phyloP scores from a whole-genome alignment of 2,888 invertebrate species.

The Eledona agricola region DNA sequence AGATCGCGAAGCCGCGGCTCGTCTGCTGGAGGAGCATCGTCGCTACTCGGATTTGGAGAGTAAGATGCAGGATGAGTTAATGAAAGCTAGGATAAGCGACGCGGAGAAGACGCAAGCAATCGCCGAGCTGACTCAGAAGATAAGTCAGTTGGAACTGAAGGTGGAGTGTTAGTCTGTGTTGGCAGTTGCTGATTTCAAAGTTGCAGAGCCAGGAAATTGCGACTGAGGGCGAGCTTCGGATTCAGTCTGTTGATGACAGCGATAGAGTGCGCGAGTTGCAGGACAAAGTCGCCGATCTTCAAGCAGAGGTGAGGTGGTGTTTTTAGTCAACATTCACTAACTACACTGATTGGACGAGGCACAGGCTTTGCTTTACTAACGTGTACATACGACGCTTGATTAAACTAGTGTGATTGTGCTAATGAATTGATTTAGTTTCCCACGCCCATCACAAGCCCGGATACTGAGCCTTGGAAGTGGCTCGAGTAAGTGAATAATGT shows the following conservation, averaged over 20 bases:
- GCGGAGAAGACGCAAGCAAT: conserved; percentile 94
- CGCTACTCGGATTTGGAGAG: conserved; percentile 74
- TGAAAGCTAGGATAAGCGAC: conserved; percentile 93
- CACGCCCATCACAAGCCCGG: conserved; percentile 88
- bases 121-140: conserved; percentile 92
- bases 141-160: conserved; percentile 92
- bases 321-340: not conserved
- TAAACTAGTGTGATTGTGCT: conserved; percentile 34
- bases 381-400: conserved; percentile 24
- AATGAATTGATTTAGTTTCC: conserved; percentile 74
- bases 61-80: conserved; percentile 85
- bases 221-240: conserved; percentile 89
- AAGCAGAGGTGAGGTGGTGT: conserved; percentile 81
- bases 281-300: conserved; percentile 90
- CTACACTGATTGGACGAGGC: conserved; percentile 19
- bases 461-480: conserved; percentile 91
- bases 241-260: conserved; percentile 81
- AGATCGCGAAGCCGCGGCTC: conserved; percentile 79
- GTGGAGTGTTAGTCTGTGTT: no score
- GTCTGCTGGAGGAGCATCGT: conserved; percentile 85
- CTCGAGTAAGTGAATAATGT: conserved; percentile 75
- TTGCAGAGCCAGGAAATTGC: conserved; percentile 91
- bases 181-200: conserved; percentile 1
- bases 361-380: conserved; percentile 28
- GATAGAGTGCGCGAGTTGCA: conserved; percentile 89